Base-by-base conservation (phyloP, 2,797 vertebrate genomes). In the Trachurus trachurus region DNA sequence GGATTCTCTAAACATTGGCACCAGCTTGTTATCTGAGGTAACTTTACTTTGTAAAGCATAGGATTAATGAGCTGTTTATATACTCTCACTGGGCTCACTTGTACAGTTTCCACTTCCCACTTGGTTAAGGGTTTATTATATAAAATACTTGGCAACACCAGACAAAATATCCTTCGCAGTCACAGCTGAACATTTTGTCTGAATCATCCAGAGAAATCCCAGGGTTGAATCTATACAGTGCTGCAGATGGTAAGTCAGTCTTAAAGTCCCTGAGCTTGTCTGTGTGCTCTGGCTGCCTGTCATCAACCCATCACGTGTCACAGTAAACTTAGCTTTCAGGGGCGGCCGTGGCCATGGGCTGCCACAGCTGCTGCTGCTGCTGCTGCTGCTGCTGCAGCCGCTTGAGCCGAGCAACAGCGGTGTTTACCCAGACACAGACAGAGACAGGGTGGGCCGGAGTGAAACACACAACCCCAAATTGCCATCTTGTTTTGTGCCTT, bases 391-490 rank as follows among this genome's bases (percentile, higher is more conserved):
- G 19, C 47, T 40, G 59, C 68, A 26, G 45, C 63, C n/a, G 80
- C 76, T 77, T 59, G 68, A 81, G 77, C 74, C 15, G 31, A 82
- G 84, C 69, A 80, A 66, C 76, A 42, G 66, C n/a, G 29, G 39
- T 88, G 83, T 87, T 89, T 86, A 89, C 87, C 69, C 84, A 89
- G 85, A 86, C 85, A 47, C 78, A 76, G 77, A 80, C 73, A 39
- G 66, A 88, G 78, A 80, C 69, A 76, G 81, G 81, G 72, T 59
- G 78, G 88, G 87, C 83, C 80, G 0, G 47, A 74, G 79, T 58
- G 75, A 86, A 85, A 82, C 78, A 78, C 86, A 79, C 86, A 87
- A 78, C 83, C 83, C 69, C 78, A 79, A 87, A 87, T 85, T 85
- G 75, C 78, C 53, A 42, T 88, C 80, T 75, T 63, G 60, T 82